Evolutionary conservation across 37 sponge, comb jelly and placozoan genomes (phyloP), one percentile per base, ranked within the genome.

Genomic region (Mnemiopsis leidyi): DNA sequence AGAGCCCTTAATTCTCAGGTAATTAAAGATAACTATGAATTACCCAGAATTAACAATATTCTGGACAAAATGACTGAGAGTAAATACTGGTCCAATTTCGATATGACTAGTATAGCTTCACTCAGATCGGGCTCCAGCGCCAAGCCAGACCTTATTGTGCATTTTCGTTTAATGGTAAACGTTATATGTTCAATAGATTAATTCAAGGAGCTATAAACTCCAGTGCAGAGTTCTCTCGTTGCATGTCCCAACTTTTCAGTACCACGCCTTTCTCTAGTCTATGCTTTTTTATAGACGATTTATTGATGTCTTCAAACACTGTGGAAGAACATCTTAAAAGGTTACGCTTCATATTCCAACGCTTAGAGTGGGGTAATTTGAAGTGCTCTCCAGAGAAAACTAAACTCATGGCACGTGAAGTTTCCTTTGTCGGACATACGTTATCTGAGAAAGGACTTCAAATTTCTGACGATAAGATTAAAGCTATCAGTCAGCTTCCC

Each of bases 31-130:
- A 28, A 85, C n/a, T 33, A 40, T 39, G 35, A 33, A 23, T 85
- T 85, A 33, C 90, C 90, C 3, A 38, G 36, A n/a, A 85, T 85
- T 36, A 38, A 40, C n/a, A 40, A 28, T 29, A 38, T 85, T 18
- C n/a, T 85, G 3, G 90, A 85, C 61, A 85, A 85, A 85, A 85
- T 85, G 36, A 85, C 90, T 9, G 90, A 85, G 7, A 23, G 90
- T 33, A 40, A 33, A 33, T 38, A 26, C 61, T 40, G 40, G 40
- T 85, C 90, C 18, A 40, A n/a, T 40, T 85, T 85, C 39, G 90
- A 85, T 33, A 25, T 40, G 28, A 40, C 90, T 25, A n/a, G n/a
- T 40, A n/a, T 25, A 85, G 90, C 29, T 85, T 85, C 48, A 85
- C 90, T 21, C 90, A 85, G 29, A 33, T 85, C 48, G 61, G 90